Percentiles rank a stretch among this genome's conserved stretches.
These are phyloP conservation scores for Ascaphus truei DNA, from an alignment of 2,113 vertebrate species.

Conservation along the genomic window DNA sequence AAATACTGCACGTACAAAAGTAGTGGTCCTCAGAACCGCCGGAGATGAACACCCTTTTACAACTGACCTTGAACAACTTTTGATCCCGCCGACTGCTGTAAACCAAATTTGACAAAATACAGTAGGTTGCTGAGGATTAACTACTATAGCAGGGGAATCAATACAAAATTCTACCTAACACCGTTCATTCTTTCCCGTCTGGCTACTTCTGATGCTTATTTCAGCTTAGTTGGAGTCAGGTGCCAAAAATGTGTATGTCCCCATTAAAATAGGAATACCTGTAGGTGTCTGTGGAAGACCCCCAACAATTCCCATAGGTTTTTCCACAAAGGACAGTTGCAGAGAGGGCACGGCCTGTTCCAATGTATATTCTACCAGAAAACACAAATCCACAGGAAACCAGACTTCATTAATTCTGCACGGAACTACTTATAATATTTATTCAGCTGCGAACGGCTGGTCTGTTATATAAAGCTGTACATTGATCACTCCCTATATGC, in stretches of 20 bases:
- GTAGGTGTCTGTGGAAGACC: background rate
- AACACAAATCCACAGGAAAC: conserved; percentile 36
- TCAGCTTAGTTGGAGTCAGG: background rate
- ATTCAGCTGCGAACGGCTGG: conserved; percentile 34
- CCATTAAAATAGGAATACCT: background rate
- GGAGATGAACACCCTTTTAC: no score
- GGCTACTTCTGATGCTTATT: no score
- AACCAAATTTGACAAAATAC: no score
- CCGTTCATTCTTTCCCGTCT: no score
- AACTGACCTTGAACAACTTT: no score
- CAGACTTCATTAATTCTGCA: conserved; percentile 37
- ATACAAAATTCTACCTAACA: no score
- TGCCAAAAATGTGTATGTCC: no score
- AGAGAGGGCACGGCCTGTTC: conserved; percentile 15
- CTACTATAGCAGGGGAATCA: no score
- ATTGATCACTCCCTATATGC: conserved; percentile 37
- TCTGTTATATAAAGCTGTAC: conserved; percentile 38
- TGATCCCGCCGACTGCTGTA: no score
- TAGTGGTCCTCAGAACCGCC: no score
- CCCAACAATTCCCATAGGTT: conserved; percentile 10
- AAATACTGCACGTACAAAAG: no score
- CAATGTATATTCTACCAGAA: conserved; percentile 13
- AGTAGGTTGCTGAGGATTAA: no score
- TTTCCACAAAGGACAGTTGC: conserved; percentile 26
- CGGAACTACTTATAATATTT: conserved; percentile 35